Evolutionary conservation across 2,888 invertebrate species (phyloP).

Genomic region (Phrixothrix hirtus): DNA sequence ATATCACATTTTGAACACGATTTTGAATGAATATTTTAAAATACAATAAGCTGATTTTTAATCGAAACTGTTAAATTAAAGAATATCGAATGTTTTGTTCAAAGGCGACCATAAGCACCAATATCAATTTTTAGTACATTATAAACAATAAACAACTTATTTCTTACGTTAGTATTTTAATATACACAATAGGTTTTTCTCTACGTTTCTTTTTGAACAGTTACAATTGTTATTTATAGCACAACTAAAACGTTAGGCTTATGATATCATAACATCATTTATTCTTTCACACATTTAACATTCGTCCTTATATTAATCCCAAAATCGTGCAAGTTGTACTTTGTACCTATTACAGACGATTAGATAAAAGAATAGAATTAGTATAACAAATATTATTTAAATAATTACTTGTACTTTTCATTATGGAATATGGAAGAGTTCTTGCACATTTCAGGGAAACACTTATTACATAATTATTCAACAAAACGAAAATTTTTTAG

Average conservation of each 20-base stretch:
- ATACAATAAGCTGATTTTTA: not conserved
- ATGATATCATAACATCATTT: slow-evolving; percentile 41
- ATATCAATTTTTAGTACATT: slow-evolving; percentile 12
- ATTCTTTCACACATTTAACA: slow-evolving; percentile 18
- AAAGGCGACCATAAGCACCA: slow-evolving; percentile 15
- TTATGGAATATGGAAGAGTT: slow-evolving; percentile 21
- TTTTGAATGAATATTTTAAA: too few relatives aligned
- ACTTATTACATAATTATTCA: slow-evolving; percentile 26
- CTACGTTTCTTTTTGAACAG: slow-evolving; percentile 1
- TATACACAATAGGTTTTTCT: slow-evolving; percentile 2
- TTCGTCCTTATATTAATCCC: slow-evolving; percentile 23
- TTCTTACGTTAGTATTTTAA: slow-evolving; percentile 1
- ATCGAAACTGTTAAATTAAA: slow-evolving; percentile 38
- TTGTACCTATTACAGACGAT: too few relatives aligned
- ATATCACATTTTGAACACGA: too few relatives aligned
- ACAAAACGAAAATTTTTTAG: slow-evolving; percentile 34
- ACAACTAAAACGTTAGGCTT: slow-evolving; percentile 49
- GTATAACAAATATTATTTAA: slow-evolving; percentile 10
- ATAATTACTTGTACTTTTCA: slow-evolving; percentile 26
- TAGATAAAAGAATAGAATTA: too few relatives aligned
- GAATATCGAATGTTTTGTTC: slow-evolving; percentile 12
- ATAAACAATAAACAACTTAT: slow-evolving; percentile 8
- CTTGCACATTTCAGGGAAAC: slow-evolving; percentile 29
- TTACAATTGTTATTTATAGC: slow-evolving; percentile 36
- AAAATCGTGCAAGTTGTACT: slow-evolving; percentile 29